Evolutionary conservation across 2,113 vertebrate genomes (phyloP).

Genomic region (Mixornis gularis): DNA sequence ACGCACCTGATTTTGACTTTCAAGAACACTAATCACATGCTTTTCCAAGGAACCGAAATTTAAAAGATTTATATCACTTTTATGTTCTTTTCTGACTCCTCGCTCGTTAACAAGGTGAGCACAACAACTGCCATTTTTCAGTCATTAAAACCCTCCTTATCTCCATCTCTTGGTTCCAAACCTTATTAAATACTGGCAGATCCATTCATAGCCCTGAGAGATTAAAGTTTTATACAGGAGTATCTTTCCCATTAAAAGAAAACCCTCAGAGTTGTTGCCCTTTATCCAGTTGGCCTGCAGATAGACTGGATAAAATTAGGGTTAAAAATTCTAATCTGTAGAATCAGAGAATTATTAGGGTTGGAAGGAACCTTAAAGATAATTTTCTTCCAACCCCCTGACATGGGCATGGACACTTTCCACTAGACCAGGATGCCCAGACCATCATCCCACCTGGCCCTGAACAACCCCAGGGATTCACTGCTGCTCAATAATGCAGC

Average conservation of each 20-base stretch:
- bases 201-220: too few species aligned
- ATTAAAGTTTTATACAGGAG: not conserved
- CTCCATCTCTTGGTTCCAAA: not conserved
- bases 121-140: not conserved
- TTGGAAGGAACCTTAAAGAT: not conserved
- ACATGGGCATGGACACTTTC: not conserved
- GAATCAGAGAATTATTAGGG: not conserved
- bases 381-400: not conserved
- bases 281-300: not conserved
- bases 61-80: not conserved
- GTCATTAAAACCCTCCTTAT: not conserved
- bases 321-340: not conserved
- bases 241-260: not conserved
- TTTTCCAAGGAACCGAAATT: not conserved
- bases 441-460: too few species aligned
- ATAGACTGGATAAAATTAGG: too few species aligned
- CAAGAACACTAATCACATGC: not conserved
- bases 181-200: not conserved
- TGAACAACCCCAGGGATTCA: not conserved
- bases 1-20: not conserved
- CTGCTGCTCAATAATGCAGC: not conserved
- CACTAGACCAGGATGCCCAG: not conserved
- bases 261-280: not conserved
- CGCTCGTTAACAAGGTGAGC: accelerated
- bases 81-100: not conserved